Evolutionary conservation across 1,140 invertebrate genomes (phyloP).

Genomic region (Platyscapa corneri): DNA sequence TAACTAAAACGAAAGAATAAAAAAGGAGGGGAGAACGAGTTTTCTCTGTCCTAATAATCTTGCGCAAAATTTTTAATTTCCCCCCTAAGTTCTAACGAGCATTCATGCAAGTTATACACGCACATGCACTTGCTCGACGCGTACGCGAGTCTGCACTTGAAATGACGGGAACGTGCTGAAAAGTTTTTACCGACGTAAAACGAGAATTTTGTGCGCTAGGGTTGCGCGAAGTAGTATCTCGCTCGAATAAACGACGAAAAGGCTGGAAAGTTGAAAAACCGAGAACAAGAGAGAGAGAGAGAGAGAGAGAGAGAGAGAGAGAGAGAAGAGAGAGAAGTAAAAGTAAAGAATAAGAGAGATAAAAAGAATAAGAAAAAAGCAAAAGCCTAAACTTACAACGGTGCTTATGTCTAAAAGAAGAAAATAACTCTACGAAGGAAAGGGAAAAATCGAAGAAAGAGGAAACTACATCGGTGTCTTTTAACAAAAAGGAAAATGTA

Average conservation of each 20-base stretch:
- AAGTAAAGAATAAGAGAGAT: not conserved
- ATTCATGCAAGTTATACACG: conserved; percentile 28
- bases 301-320: not conserved
- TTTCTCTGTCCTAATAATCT: conserved; percentile 46
- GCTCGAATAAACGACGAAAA: conserved; percentile 8
- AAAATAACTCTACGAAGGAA: conserved; percentile 8
- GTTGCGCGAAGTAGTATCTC: conserved; percentile 14
- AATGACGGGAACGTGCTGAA: conserved; percentile 42
- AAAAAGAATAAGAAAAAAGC: not conserved
- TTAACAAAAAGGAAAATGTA: conserved; percentile 21
- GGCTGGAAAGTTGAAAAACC: conserved; percentile 24
- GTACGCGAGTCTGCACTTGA: conserved; percentile 1
- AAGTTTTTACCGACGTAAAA: conserved; percentile 41
- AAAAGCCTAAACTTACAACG: conserved; percentile 39
- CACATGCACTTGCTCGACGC: not conserved
- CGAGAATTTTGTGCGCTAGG: conserved; percentile 34
- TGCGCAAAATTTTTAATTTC: conserved; percentile 48
- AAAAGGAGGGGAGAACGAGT: not conserved
- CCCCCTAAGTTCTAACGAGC: conserved; percentile 28
- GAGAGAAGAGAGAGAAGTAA: not conserved
- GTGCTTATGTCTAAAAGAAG: conserved; percentile 43
- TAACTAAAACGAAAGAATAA: conserved; percentile 20
- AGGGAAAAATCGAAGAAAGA: conserved; percentile 30
- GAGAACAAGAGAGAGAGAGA: not conserved
- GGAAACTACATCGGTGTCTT: conserved; percentile 39